Percentiles rank a stretch among this genome's conserved stretches.
Evolutionary conservation across 2,797 vertebrate species (phyloP).

Genomic region (Anabas testudineus): DNA sequence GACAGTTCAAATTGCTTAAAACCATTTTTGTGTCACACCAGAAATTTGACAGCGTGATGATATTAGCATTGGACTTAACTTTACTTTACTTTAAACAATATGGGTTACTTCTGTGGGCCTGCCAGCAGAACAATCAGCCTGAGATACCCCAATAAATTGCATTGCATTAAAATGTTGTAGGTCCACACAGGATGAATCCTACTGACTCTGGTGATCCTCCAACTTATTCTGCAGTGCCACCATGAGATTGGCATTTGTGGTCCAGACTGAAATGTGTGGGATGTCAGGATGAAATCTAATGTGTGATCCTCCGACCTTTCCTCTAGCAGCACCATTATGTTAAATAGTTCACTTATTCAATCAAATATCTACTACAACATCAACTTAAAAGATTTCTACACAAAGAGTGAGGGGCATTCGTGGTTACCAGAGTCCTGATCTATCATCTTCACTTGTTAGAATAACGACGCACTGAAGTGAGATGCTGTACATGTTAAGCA

Average conservation of each 20-base stretch:
- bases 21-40: slow-evolving; percentile 21
- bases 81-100: neutral
- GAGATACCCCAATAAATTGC: neutral
- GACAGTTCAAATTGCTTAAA: slow-evolving; percentile 44
- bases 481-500: neutral
- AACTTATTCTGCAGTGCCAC: neutral
- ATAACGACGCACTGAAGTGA: neutral
- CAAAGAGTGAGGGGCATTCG: neutral
- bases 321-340: neutral
- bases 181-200: neutral
- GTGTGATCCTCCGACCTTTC: neutral
- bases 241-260: neutral
- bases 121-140: too few relatives aligned
- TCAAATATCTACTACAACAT: neutral
- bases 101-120: neutral
- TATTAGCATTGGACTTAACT: slow-evolving; percentile 18
- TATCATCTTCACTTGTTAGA: neutral
- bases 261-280: neutral
- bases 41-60: slow-evolving; percentile 12
- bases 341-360: neutral
- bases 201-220: neutral
- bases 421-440: neutral
- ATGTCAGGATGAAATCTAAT: neutral
- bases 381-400: neutral
- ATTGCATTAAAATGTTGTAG: neutral